phyloP scores from a whole-genome alignment of 2,113 vertebrate genomes.

The Nyctereutes procyonoides region DNA sequence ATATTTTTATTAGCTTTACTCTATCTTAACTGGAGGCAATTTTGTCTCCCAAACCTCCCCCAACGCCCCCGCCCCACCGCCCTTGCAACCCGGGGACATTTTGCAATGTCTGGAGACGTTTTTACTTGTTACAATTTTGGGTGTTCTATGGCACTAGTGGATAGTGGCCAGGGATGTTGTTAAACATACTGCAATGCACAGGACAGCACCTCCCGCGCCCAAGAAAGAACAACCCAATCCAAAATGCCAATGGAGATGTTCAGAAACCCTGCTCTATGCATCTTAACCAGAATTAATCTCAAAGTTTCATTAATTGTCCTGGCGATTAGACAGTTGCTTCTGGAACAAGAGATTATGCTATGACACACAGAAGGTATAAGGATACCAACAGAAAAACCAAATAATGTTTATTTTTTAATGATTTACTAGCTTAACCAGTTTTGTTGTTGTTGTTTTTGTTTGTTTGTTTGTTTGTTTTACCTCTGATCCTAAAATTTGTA shows the following conservation, averaged over 20 bases:
- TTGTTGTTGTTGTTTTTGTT: neutral
- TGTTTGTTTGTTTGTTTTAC: too few species aligned
- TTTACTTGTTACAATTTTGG: neutral
- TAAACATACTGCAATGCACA: neutral
- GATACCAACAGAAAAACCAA: neutral
- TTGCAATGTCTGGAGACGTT: neutral
- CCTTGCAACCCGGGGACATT: neutral
- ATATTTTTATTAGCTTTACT: slow-evolving; percentile 5
- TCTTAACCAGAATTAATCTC: neutral
- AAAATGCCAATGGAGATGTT: neutral
- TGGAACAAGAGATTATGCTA: neutral
- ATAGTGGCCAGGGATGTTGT: neutral
- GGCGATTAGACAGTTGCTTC: neutral
- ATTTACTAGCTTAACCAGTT: neutral
- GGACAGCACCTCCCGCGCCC: neutral
- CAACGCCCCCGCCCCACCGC: too few species aligned
- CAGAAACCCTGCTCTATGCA: neutral
- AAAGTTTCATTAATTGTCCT: neutral
- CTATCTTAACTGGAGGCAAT: neutral
- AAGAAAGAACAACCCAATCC: neutral
- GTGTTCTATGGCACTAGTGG: neutral
- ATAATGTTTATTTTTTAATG: neutral
- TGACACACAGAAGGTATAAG: neutral
- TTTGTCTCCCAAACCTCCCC: neutral
- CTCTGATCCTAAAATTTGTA: slow-evolving; percentile 25